These are phyloP conservation scores for Tringa solitaria DNA, from an alignment of 2,113 vertebrate genomes.

Conservation along the genomic window DNA sequence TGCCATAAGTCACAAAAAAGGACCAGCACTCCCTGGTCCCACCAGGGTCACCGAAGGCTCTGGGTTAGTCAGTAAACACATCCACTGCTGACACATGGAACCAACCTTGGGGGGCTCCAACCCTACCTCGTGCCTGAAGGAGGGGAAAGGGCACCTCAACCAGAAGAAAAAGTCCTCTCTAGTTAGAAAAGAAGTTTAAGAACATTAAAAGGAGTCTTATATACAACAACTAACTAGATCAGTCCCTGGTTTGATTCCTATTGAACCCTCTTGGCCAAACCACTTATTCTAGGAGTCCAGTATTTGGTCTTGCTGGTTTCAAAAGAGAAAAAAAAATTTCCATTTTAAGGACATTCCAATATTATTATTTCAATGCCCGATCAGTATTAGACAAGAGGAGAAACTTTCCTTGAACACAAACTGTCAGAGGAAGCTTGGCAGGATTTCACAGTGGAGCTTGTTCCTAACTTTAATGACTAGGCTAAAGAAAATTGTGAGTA, in stretches of 20 bases:
- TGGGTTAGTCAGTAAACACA: background rate
- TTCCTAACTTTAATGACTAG: slow-evolving; percentile 18
- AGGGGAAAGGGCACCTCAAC: background rate
- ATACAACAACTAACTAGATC: background rate
- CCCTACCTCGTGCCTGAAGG: background rate
- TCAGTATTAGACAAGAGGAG: background rate
- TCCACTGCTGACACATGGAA: background rate
- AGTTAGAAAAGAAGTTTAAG: background rate
- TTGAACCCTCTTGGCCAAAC: background rate
- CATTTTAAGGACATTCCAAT: background rate
- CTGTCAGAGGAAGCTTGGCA: slow-evolving; percentile 5
- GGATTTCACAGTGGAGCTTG: background rate
- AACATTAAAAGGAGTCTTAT: background rate
- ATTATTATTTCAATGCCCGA: background rate
- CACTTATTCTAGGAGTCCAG: background rate
- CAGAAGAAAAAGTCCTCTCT: rapidly evolving
- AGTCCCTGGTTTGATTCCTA: background rate
- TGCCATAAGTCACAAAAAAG: background rate
- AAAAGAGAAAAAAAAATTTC: background rate
- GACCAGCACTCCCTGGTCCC: background rate
- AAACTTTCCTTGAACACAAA: background rate
- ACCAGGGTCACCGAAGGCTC: background rate
- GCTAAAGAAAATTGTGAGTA: background rate
- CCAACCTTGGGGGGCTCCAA: background rate
- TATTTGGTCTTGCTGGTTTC: background rate